Evolutionary conservation across 1,140 invertebrate species (phyloP).

Genomic region (Apis cerana): DNA sequence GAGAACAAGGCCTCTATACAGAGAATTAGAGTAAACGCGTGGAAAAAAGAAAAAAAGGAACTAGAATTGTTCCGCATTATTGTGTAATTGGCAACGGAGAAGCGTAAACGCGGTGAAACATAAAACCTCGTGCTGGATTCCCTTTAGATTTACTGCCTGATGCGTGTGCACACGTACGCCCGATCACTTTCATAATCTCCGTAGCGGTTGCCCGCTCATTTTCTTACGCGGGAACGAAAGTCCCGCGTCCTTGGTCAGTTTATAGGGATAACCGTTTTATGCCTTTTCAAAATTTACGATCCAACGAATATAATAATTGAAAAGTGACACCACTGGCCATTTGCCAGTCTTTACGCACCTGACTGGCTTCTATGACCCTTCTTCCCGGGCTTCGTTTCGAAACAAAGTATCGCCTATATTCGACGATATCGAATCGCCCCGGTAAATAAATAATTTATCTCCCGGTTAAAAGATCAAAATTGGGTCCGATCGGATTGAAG

Average conservation of each 20-base stretch:
- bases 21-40: too few species aligned
- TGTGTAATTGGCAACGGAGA: constrained; percentile 9
- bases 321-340: constrained; percentile 15
- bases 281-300: constrained; percentile 40
- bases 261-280: constrained; percentile 2
- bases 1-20: accelerated
- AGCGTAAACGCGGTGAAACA: constrained; percentile 15
- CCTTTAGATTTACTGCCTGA: constrained; percentile 27
- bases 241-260: constrained; percentile 37
- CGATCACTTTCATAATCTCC: constrained; percentile 39
- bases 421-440: background rate
- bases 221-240: constrained; percentile 16
- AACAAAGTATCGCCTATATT: background rate
- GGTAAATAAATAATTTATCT: too few species aligned
- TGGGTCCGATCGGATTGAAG: too few species aligned
- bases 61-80: constrained; percentile 10
- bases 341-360: constrained; percentile 14
- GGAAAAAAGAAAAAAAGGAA: background rate
- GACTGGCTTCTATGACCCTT: background rate
- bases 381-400: too few species aligned
- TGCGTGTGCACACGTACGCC: constrained; percentile 8
- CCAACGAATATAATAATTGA: constrained; percentile 33
- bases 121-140: constrained; percentile 28
- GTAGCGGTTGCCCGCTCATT: constrained; percentile 11
- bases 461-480: background rate